A percentile compares a stretch with the other conserved stretches of the same genome.
Conservation (phyloP, 2,113 vertebrate genomes). For the Martes martes region DNA sequence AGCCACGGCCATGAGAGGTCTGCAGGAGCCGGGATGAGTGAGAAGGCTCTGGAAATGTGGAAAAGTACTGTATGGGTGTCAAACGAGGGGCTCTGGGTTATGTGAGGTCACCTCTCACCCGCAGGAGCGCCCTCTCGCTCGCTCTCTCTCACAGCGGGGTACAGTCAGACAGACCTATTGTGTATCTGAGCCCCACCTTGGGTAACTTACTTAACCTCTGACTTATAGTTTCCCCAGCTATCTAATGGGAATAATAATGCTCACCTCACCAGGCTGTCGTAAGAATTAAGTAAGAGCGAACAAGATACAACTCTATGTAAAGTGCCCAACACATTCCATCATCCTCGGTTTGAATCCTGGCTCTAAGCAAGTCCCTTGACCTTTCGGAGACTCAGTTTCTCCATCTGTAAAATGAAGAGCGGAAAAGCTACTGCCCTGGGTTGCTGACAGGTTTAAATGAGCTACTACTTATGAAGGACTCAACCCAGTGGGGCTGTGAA, state of each 20-base stretch:
- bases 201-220: slow-evolving; percentile 40
- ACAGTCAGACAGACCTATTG: neutral
- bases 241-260: slow-evolving; percentile 22
- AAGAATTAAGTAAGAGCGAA: slow-evolving; percentile 39
- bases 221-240: slow-evolving; percentile 37
- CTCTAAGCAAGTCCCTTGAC: neutral
- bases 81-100: neutral
- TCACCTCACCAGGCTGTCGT: slow-evolving; percentile 44
- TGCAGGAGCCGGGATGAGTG: neutral
- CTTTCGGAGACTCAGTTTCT: neutral
- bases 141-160: neutral
- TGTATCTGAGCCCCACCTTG: neutral
- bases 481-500: neutral
- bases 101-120: neutral
- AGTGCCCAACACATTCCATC: neutral
- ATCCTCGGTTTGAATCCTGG: neutral
- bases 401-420: neutral
- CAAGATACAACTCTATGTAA: neutral
- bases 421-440: neutral
- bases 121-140: neutral
- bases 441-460: neutral
- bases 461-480: neutral
- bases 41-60: neutral
- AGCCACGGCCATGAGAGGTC: neutral
- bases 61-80: neutral